Percentiles rank a stretch among this genome's conserved stretches.
Conservation (phyloP, 2,888 invertebrate genomes). For the Archips crataeganus region DNA sequence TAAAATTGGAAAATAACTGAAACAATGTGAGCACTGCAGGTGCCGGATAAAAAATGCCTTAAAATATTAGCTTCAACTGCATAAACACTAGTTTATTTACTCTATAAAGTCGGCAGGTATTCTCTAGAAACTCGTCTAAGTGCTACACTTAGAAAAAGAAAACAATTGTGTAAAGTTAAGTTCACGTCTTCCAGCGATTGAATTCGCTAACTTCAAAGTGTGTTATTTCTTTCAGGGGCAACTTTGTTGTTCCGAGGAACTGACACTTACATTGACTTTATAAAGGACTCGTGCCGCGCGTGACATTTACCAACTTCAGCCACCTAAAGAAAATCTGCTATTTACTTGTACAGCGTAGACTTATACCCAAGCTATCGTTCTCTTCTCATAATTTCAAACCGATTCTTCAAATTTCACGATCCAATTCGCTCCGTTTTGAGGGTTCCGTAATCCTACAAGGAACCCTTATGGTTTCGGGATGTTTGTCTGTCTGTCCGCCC, state of each 20-base stretch:
- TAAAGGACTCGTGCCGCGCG: conserved; percentile 54
- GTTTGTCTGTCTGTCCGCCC: too few relatives aligned
- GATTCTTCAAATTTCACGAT: neutral
- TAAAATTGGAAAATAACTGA: conserved; percentile 43
- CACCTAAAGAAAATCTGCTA: conserved; percentile 36
- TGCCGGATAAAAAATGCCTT: conserved; percentile 3
- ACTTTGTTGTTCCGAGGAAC: conserved; percentile 69
- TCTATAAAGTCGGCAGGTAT: conserved; percentile 32
- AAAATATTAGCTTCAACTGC: conserved; percentile 28
- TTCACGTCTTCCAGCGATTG: conserved; percentile 76
- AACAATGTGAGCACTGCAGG: conserved; percentile 34
- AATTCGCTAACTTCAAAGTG: conserved; percentile 79
- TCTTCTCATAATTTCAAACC: conserved; percentile 1
- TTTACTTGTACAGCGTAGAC: neutral
- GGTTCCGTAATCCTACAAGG: too few relatives aligned
- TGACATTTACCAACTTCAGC: conserved; percentile 36
- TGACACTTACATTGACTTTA: conserved; percentile 70
- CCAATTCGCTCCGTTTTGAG: neutral
- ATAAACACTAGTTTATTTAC: conserved; percentile 36
- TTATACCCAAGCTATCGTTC: neutral
- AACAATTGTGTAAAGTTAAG: conserved; percentile 71
- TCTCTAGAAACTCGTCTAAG: conserved; percentile 48
- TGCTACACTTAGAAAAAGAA: conserved; percentile 74
- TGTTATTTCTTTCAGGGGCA: conserved; percentile 75
- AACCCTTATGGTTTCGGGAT: too few relatives aligned